Evolutionary conservation across 2,113 vertebrate species (phyloP).

Genomic region (Neogale vison): DNA sequence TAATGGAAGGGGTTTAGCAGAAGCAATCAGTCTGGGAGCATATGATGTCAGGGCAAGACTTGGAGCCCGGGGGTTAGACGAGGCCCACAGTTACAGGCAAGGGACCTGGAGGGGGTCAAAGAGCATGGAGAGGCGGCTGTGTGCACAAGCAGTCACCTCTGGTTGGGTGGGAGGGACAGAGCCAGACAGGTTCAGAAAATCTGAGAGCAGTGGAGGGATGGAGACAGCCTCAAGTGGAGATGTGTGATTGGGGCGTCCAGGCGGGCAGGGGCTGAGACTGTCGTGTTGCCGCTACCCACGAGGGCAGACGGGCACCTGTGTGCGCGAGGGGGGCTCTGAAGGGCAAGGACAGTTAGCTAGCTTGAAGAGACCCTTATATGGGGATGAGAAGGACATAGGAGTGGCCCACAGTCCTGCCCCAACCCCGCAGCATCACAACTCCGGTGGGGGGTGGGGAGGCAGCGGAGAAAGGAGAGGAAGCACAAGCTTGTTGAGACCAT

Average conservation of each 20-base stretch:
- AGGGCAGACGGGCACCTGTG: background rate
- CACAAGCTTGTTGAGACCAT: background rate
- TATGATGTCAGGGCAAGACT: background rate
- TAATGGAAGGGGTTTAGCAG: background rate
- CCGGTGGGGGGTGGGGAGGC: too few relatives aligned
- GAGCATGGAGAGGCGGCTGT: background rate
- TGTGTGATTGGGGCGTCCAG: too few relatives aligned
- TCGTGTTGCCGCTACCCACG: background rate
- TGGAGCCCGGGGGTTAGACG: background rate
- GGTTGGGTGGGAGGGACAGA: background rate
- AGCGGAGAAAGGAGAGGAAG: background rate
- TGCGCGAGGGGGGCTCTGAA: background rate
- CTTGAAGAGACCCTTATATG: background rate
- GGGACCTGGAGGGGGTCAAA: background rate
- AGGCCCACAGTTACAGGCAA: background rate
- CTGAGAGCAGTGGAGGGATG: background rate
- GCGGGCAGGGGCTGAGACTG: background rate
- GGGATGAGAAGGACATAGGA: background rate
- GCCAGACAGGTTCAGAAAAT: background rate
- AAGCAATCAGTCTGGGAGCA: background rate
- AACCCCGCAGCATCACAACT: background rate
- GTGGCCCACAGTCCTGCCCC: background rate
- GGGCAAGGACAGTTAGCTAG: background rate
- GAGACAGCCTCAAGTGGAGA: background rate
- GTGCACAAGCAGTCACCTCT: background rate